phyloP scores from a whole-genome alignment of 2,113 vertebrate genomes.

The Crocuta crocuta region DNA sequence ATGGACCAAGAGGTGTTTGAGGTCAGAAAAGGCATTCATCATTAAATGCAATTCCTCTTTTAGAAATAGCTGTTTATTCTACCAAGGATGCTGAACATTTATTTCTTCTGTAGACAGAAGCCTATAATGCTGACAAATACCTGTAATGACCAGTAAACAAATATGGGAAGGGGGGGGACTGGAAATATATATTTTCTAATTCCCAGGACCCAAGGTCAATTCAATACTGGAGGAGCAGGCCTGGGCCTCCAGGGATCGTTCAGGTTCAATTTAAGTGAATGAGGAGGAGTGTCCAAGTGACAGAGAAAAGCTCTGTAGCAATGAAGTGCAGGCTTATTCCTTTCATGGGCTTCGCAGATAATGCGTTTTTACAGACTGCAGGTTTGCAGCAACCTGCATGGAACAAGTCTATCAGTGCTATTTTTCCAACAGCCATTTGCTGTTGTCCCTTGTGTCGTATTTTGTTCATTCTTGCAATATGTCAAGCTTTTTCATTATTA shows the following conservation, averaged over 20 bases:
- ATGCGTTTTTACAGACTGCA: background rate
- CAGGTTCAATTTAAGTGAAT: background rate
- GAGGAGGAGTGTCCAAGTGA: background rate
- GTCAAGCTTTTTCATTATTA: background rate
- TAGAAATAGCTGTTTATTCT: constrained; percentile 10
- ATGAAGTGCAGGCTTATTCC: background rate
- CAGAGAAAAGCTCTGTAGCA: background rate
- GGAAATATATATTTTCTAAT: background rate
- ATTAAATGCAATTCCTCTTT: background rate
- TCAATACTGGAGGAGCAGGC: background rate
- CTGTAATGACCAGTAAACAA: background rate
- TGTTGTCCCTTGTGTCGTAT: background rate
- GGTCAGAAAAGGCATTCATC: background rate
- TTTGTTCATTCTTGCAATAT: background rate
- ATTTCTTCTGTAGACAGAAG: background rate
- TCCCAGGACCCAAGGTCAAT: background rate
- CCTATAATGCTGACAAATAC: constrained; percentile 7
- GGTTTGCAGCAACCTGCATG: background rate
- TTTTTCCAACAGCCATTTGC: background rate
- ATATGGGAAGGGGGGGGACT: background rate
- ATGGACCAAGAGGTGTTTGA: background rate
- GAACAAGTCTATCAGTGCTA: background rate
- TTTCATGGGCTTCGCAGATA: background rate
- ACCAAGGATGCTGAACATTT: background rate
- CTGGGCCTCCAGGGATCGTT: background rate